Percentiles rank a stretch among this genome's conserved stretches.
phyloP scores from a whole-genome alignment of 2,888 invertebrate species.

The Temnothorax unifasciatus region DNA sequence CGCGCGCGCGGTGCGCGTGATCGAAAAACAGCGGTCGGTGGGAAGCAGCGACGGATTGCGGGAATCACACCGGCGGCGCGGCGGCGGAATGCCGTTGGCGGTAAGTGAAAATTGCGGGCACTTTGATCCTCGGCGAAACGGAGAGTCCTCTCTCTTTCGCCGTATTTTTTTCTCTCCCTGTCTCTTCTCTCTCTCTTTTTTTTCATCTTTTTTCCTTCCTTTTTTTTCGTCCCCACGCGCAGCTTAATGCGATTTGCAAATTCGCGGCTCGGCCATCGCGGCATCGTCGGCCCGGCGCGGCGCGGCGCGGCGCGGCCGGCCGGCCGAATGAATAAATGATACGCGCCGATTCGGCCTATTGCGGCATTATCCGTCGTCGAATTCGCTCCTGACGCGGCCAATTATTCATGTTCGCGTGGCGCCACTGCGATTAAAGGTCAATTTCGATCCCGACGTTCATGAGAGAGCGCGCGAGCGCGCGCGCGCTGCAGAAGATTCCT shows the following conservation, averaged over 20 bases:
- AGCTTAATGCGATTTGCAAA: conserved; percentile 81
- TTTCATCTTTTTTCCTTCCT: neutral
- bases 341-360: conserved; percentile 73
- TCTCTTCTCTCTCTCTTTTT: neutral
- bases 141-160: conserved; percentile 35
- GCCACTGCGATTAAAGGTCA: conserved; percentile 77
- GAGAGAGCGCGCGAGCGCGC: conserved; percentile 42
- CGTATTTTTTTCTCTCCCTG: conserved; percentile 46
- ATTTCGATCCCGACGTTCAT: conserved; percentile 68
- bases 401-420: conserved; percentile 83
- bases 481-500: conserved; percentile 64
- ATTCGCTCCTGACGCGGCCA: conserved; percentile 83
- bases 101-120: conserved; percentile 65
- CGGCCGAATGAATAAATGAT: conserved; percentile 84
- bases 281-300: conserved; percentile 44
- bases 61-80: conserved; percentile 47
- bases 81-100: conserved; percentile 30
- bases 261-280: conserved; percentile 76
- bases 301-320: conserved; percentile 66
- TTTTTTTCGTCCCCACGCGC: conserved; percentile 49
- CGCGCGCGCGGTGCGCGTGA: neutral
- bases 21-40: conserved; percentile 21
- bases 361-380: conserved; percentile 81
- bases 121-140: conserved; percentile 63
- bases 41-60: conserved; percentile 17